Base-by-base conservation (phyloP, 2,113 vertebrate genomes). In the Nyctereutes procyonoides region DNA sequence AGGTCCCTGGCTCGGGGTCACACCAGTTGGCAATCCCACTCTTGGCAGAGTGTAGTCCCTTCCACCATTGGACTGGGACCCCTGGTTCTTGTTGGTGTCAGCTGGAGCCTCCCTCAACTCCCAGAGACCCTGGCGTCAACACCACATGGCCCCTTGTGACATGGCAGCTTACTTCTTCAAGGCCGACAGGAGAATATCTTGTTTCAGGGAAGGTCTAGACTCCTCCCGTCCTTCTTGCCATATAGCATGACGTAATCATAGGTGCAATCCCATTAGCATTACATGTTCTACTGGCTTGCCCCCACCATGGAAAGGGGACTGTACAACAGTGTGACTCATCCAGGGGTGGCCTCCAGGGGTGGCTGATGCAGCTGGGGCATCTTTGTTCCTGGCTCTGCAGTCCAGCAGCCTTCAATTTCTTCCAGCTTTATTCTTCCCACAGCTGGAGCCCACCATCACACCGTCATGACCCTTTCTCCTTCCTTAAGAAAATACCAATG, bases 1-100 rank as follows among this genome's bases (percentile, higher is more conserved):
- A 5, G 51, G 16, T 12, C 60, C 51, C 32, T 8, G 3, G 63
- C 43, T 51, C 4, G 0, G 89, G 4, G 0, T 14, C 17, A 53
- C 38, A 9, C 12, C 0, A 0, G 53, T 20, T 17, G 22, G 53
- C 6, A 1, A 0, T 3, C 6, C 26, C n/a, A n/a, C 14, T 30
- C 12, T 48, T 17, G 55, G 65, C 28, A 51, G 79, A 73, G n/a
- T 51, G 24, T 13, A 56, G 28, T 19, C 24, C 35, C 58, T 65
- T 51, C 82, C 11, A 1, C 55, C 32, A 5, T 10, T 63, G 32
- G 32, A 6, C 28, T 0, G 3, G 53, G 19, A 14, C 35, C 76
- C 16, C 69, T 22, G 14, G 65, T 62, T 51, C 19, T 13, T 32
- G 24, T 17, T 8, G 32, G 53, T 26, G 19, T 80, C 4, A 12